Evolutionary conservation across 2,113 vertebrate species (phyloP).

Genomic region (Cebidichthys violaceus): DNA sequence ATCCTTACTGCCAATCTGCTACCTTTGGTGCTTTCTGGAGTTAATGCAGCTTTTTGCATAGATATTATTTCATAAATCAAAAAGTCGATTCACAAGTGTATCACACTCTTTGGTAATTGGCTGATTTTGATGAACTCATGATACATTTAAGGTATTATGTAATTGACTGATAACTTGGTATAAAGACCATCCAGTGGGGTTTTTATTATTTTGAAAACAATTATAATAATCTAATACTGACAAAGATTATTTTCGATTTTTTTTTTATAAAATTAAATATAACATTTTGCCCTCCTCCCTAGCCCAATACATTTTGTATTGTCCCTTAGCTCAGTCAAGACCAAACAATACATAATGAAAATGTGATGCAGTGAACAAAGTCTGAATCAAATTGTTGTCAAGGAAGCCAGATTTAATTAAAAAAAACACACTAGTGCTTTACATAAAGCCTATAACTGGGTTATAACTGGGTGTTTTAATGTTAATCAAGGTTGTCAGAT

Average conservation of each 20-base stretch:
- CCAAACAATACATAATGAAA: neutral
- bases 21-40: constrained; percentile 13
- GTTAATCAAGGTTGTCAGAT: constrained; percentile 56
- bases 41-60: constrained; percentile 10
- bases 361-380: neutral
- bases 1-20: constrained; percentile 33
- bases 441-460: constrained; percentile 17
- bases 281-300: neutral
- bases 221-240: neutral
- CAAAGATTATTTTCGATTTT: neutral
- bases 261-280: neutral
- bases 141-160: neutral
- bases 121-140: neutral
- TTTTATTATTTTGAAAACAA: neutral
- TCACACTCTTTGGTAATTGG: constrained; percentile 4
- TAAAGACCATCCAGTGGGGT: neutral
- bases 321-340: constrained; percentile 5
- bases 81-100: neutral
- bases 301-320: neutral
- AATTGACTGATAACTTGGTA: neutral
- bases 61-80: constrained; percentile 17
- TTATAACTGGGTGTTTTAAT: constrained; percentile 20
- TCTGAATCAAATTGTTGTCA: neutral
- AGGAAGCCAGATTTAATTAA: neutral
- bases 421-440: neutral